These are phyloP conservation scores for Poliocrania exsul DNA, from an alignment of 2,797 vertebrate species.

Conservation along the genomic window DNA sequence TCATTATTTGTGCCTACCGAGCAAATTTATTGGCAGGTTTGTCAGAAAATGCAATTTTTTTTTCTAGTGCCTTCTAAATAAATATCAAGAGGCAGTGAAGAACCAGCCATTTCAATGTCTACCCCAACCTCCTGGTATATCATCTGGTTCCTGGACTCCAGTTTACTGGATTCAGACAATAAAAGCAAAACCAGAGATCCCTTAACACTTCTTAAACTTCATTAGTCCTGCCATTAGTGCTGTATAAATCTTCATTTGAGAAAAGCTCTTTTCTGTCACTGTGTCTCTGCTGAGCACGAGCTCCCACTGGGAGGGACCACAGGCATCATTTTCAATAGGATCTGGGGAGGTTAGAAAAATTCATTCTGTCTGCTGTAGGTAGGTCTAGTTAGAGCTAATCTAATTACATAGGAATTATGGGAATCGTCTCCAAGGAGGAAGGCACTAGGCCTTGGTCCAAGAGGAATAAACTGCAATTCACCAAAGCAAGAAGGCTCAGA, in stretches of 20 bases:
- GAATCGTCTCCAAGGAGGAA: neutral
- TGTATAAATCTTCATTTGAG: neutral
- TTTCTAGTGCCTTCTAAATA: neutral
- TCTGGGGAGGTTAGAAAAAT: neutral
- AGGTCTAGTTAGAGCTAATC: neutral
- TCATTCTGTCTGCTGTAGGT: neutral
- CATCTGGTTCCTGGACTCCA: neutral
- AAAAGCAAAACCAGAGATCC: neutral
- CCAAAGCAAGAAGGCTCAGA: neutral
- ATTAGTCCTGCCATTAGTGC: neutral
- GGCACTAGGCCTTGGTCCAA: neutral
- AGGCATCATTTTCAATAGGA: neutral
- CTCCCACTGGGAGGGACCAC: neutral
- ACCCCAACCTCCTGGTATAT: neutral
- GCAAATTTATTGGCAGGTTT: constrained; percentile 24
- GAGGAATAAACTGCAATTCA: neutral
- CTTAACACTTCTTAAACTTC: neutral
- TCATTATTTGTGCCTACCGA: neutral
- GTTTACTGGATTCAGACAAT: neutral
- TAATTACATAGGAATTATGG: neutral
- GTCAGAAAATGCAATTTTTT: neutral
- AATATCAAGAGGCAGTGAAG: neutral
- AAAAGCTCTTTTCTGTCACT: neutral
- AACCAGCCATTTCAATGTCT: neutral
- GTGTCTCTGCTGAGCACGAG: neutral